Evolutionary conservation across 53 echinoderm and acorn worm genomes (phyloP).

Genomic region (Henricia sp.): DNA sequence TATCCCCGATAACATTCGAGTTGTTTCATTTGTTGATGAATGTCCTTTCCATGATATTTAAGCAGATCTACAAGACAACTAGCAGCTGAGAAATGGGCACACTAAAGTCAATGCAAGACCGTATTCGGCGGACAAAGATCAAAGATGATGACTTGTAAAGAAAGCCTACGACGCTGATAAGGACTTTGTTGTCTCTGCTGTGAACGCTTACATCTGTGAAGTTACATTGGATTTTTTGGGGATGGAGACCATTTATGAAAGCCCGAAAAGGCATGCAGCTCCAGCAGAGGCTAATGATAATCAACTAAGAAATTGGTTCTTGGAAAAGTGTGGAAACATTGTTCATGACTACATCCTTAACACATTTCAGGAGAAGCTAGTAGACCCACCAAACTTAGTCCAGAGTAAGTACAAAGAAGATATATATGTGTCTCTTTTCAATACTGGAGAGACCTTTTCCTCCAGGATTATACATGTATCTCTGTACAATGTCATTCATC

Average conservation of each 20-base stretch:
- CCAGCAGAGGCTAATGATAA: too few relatives aligned
- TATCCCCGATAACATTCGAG: background rate
- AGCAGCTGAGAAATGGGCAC: background rate
- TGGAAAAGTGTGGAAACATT: too few relatives aligned
- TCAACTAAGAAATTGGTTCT: too few relatives aligned
- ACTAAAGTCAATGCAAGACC: background rate
- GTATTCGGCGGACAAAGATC: background rate
- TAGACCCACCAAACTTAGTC: too few relatives aligned
- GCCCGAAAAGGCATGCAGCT: too few relatives aligned
- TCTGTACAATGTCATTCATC: too few relatives aligned
- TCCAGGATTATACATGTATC: too few relatives aligned
- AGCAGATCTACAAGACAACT: background rate
- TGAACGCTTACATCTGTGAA: background rate
- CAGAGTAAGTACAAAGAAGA: too few relatives aligned
- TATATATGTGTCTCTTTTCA: too few relatives aligned
- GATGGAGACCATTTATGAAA: background rate
- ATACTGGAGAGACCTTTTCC: too few relatives aligned
- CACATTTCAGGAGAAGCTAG: too few relatives aligned
- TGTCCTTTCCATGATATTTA: background rate
- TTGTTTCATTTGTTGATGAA: background rate
- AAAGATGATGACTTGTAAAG: background rate
- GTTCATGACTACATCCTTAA: too few relatives aligned
- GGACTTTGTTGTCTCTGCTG: background rate
- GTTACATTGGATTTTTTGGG: background rate
- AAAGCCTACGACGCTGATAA: background rate